phyloP scores from a whole-genome alignment of 2,113 vertebrate species.

The Antechinus stuartii region DNA sequence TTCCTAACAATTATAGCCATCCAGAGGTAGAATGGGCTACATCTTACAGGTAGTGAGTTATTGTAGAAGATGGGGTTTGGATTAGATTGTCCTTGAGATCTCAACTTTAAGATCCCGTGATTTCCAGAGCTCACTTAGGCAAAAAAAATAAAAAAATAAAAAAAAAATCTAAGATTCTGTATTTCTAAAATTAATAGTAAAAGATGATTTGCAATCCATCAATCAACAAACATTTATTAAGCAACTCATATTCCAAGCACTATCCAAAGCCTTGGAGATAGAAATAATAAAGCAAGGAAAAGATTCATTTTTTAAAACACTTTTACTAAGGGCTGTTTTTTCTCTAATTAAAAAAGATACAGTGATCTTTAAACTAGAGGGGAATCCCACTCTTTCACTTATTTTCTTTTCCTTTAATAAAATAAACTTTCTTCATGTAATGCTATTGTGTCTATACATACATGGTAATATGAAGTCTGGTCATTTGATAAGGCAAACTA shows the following conservation, averaged over 20 bases:
- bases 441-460: constrained; percentile 23
- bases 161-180: background rate
- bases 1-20: background rate
- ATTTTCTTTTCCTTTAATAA: constrained; percentile 6
- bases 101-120: background rate
- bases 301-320: background rate
- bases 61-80: background rate
- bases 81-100: background rate
- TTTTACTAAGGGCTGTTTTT: background rate
- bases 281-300: background rate
- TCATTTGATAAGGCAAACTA: constrained; percentile 27
- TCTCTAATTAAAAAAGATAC: background rate
- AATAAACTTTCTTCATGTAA: background rate
- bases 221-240: background rate
- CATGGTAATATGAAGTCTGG: constrained; percentile 31
- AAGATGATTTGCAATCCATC: background rate
- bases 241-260: background rate
- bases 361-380: background rate
- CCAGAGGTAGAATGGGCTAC: background rate
- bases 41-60: background rate
- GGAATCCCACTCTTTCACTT: background rate
- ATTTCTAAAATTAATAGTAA: background rate
- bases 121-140: background rate
- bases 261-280: background rate
- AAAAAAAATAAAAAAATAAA: background rate